A percentile compares a stretch with the other conserved stretches of the same genome.
phyloP scores from a whole-genome alignment of 1,140 invertebrate species.

The Drosophila nannoptera region DNA sequence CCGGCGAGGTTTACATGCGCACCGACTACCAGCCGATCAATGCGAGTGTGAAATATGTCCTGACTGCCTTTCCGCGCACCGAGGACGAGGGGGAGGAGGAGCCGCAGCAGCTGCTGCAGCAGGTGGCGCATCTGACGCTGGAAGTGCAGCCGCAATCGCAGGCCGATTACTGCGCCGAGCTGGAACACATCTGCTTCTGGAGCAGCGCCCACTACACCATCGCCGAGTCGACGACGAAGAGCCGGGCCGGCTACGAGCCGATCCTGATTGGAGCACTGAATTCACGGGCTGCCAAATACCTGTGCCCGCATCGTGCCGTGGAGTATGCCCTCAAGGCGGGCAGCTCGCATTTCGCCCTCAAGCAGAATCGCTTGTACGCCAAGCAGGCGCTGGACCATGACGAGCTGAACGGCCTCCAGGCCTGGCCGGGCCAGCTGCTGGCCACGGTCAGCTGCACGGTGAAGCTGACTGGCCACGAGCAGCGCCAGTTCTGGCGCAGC shows the following conservation, averaged over 20 bases:
- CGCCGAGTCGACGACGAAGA: slow-evolving; percentile 40
- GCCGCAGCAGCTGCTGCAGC: slow-evolving; percentile 31
- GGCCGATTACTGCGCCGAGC: slow-evolving; percentile 58
- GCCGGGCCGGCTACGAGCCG: slow-evolving; percentile 39
- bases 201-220: slow-evolving; percentile 60
- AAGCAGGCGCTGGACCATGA: slow-evolving; percentile 66
- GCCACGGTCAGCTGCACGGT: slow-evolving; percentile 59
- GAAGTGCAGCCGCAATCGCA: slow-evolving; percentile 52
- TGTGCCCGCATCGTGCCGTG: slow-evolving; percentile 54
- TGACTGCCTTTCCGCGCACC: slow-evolving; percentile 58
- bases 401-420: slow-evolving; percentile 50
- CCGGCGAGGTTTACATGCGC: slow-evolving; percentile 70
- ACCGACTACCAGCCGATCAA: slow-evolving; percentile 57
- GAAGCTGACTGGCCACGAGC: slow-evolving; percentile 24
- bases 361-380: slow-evolving; percentile 64
- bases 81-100: slow-evolving; percentile 10
- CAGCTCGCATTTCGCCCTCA: slow-evolving; percentile 53
- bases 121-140: slow-evolving; percentile 61
- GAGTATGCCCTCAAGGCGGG: slow-evolving; percentile 57
- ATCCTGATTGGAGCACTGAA: slow-evolving; percentile 59
- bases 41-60: slow-evolving; percentile 46
- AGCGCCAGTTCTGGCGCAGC: slow-evolving; percentile 51
- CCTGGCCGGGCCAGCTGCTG: slow-evolving; percentile 46
- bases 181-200: slow-evolving; percentile 78
- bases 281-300: slow-evolving; percentile 64